Evolutionary conservation across 2,888 invertebrate genomes (phyloP), one percentile per base, ranked within the genome.

Genomic region (Calliphora vomitoria): DNA sequence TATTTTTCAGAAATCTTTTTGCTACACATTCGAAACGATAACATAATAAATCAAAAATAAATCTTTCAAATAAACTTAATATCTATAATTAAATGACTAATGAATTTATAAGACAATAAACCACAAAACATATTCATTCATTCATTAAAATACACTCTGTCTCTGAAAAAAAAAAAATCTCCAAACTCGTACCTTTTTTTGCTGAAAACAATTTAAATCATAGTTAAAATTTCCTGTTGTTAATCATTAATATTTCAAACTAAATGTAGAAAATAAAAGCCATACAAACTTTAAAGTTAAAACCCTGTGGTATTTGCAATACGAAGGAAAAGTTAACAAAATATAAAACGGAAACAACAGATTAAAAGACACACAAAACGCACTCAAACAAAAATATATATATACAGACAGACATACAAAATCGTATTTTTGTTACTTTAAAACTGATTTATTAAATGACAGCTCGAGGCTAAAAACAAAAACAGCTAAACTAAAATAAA

Each of bases 391-490:
- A 60, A 25, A 44, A 11, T 44, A 44, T 13, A 35, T 4, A 44
- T 3, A 50, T 1, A 64, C 44, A 41, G 72, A 44, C 13, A 35
- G 35, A 44, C 11, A 50, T 4, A 64, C 44, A 41, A 81, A 81
- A 55, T 41, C 25, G n/a, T 50, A 35, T 79, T 41, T 69, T 44
- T 44, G 41, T 35, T 78, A 44, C 18, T 25, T 55, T 47, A 80
- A 80, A 75, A 87, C 69, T 86, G 78, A 88, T 84, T 88, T 85
- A 84, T 88, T 88, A 87, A 88, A 79, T 71, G 80, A 75, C 82
- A 82, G 85, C 85, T 85, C 79, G 79, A 79, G 87, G 82, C 82
- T 60, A 69, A 68, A 86, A 55, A 74, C n/a, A 64, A 53, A 69
- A 53, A 44, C n/a, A 38, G 35, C 18, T 11, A 31, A 41, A 13